These are phyloP conservation scores for Napeogenes inachia DNA, from an alignment of 2,888 invertebrate species.

Conservation along the genomic window DNA sequence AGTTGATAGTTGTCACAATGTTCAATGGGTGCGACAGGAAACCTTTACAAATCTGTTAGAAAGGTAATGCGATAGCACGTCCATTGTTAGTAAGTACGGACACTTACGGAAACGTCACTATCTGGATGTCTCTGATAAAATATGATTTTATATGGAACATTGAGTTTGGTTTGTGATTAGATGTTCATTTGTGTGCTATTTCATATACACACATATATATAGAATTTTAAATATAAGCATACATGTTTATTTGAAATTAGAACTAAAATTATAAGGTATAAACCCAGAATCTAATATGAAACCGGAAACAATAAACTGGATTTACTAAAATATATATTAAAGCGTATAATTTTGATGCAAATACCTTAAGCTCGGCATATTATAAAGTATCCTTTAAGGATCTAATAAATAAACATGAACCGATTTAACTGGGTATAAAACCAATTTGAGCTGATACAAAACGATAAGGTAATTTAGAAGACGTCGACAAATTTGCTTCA, in stretches of 20 bases:
- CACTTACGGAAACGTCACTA: conserved; percentile 71
- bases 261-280: background rate
- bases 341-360: conserved; percentile 29
- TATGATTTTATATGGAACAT: conserved; percentile 9
- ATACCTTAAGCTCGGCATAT: conserved; percentile 30
- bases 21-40: conserved; percentile 58
- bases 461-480: conserved; percentile 21
- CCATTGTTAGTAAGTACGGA: conserved; percentile 64
- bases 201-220: no score
- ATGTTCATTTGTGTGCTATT: no score
- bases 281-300: background rate
- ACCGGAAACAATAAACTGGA: conserved; percentile 19
- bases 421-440: conserved; percentile 31
- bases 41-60: conserved; percentile 66
- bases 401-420: conserved; percentile 70
- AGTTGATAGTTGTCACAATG: conserved; percentile 46
- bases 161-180: background rate
- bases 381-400: conserved; percentile 45
- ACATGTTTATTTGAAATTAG: no score
- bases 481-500: conserved; percentile 17
- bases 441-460: conserved; percentile 28
- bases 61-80: conserved; percentile 61
- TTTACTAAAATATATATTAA: conserved; percentile 26
- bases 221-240: no score
- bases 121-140: conserved; percentile 33